phyloP scores from a whole-genome alignment of 2,113 vertebrate species.

The Psilopsiagon aymara region DNA sequence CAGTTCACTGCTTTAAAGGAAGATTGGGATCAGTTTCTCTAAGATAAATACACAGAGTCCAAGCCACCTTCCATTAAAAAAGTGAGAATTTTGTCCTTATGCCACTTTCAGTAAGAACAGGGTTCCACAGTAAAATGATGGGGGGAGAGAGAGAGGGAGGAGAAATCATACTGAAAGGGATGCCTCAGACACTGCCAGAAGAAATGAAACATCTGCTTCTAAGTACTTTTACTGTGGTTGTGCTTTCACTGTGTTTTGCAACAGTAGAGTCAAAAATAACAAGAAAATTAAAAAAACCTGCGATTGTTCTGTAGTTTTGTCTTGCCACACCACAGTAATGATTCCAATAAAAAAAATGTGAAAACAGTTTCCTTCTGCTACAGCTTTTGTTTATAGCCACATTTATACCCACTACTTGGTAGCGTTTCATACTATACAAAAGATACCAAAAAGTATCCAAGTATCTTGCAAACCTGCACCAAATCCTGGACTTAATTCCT shows the following conservation, averaged over 20 bases:
- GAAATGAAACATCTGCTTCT: not conserved
- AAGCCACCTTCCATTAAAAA: not conserved
- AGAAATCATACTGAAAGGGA: rapidly evolving
- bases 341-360: not conserved
- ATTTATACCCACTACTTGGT: not conserved
- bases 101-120: not conserved
- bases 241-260: not conserved
- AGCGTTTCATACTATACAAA: not conserved
- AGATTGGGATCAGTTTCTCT: not conserved
- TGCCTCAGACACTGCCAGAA: not conserved
- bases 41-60: not conserved
- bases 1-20: not conserved
- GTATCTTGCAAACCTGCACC: not conserved
- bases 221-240: not conserved
- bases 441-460: not conserved
- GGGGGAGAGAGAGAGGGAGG: rapidly evolving
- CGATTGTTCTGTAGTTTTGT: not conserved
- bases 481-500: not conserved
- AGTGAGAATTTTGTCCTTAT: not conserved
- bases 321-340: rapidly evolving
- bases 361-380: not conserved
- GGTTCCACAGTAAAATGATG: not conserved
- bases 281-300: not conserved
- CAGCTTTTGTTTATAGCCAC: not conserved
- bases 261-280: not conserved